phyloP scores from a whole-genome alignment of 2,888 invertebrate species.

The Julus scandinavius region DNA sequence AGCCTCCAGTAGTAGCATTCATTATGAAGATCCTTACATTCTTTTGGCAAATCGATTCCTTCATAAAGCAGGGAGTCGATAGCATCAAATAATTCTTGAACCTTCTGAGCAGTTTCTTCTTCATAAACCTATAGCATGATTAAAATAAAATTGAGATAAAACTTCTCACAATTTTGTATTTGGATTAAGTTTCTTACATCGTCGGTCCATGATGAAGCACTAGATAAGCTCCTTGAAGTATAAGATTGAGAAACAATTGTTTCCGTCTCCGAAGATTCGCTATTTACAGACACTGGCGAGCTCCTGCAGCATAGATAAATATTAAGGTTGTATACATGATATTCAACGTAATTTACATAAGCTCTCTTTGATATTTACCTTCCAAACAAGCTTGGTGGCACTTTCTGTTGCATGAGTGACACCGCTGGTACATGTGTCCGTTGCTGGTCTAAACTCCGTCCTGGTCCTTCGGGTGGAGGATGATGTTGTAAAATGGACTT shows the following conservation, averaged over 20 bases:
- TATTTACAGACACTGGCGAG: background rate
- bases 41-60: background rate
- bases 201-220: conserved; percentile 46
- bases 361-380: background rate
- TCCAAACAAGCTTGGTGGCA: background rate
- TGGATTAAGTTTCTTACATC: conserved; percentile 14
- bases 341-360: too few species aligned
- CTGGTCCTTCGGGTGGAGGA: conserved; percentile 30
- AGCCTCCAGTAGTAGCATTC: conserved; percentile 44
- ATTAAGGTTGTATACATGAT: background rate
- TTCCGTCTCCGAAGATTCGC: conserved; percentile 40
- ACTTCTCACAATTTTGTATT: background rate
- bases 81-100: conserved; percentile 45
- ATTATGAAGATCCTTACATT: conserved; percentile 37
- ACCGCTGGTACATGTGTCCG: background rate
- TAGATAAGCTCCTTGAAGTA: conserved; percentile 26
- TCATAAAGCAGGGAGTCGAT: conserved; percentile 40
- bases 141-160: background rate
- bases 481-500: background rate
- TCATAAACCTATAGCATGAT: conserved; percentile 4
- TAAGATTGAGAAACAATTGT: conserved; percentile 13
- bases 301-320: background rate
- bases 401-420: background rate
- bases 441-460: background rate
- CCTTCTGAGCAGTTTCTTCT: conserved; percentile 35